A percentile compares a stretch with the other conserved stretches of the same genome.
Evolutionary conservation across 2,888 invertebrate genomes (phyloP).

Genomic region (Dysmachus trigonus): DNA sequence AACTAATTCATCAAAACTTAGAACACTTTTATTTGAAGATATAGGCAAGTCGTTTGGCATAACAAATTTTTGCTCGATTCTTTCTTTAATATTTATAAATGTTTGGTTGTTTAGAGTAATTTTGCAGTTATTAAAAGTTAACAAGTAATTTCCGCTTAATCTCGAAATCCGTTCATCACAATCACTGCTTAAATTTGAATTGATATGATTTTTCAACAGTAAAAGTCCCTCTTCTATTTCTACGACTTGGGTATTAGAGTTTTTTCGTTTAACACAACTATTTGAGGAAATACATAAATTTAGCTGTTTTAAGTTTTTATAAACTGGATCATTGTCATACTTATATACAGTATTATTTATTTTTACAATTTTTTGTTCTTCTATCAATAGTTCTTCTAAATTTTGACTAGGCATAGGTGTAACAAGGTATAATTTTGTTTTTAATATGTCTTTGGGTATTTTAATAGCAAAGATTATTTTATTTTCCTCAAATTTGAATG

Average conservation of each 20-base stretch:
- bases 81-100: slow-evolving; percentile 31
- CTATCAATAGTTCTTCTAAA: neutral
- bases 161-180: neutral
- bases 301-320: neutral
- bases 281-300: neutral
- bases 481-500: slow-evolving; percentile 12
- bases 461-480: slow-evolving; percentile 39
- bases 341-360: neutral
- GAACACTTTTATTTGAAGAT: neutral
- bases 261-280: neutral
- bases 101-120: neutral
- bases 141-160: slow-evolving; percentile 1
- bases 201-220: neutral
- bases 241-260: neutral
- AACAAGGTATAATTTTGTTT: neutral
- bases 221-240: neutral
- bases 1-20: slow-evolving; percentile 36
- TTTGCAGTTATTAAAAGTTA: slow-evolving; percentile 8
- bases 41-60: neutral
- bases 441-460: slow-evolving; percentile 28
- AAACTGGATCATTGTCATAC: neutral
- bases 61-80: slow-evolving; percentile 30
- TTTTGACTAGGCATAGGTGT: slow-evolving; percentile 3
- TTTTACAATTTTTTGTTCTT: neutral
- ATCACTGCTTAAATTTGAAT: neutral